Evolutionary conservation across 1,140 invertebrate genomes (phyloP).

Genomic region (Bombus superbus): DNA sequence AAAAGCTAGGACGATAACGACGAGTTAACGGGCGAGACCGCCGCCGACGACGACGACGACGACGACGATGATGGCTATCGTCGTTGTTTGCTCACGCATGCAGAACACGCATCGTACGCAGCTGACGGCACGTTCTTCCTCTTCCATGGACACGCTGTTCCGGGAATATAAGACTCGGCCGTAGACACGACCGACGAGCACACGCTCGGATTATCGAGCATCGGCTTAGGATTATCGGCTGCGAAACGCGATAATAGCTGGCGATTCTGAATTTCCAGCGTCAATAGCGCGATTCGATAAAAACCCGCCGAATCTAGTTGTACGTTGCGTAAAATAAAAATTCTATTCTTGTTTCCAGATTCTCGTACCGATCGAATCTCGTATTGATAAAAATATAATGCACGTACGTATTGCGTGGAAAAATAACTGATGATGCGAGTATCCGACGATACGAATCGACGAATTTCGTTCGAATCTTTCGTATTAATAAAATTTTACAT

Average conservation of each 20-base stretch:
- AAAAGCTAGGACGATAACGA: conserved; percentile 55
- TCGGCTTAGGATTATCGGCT: conserved; percentile 23
- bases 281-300: too few relatives aligned
- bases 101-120: conserved; percentile 47
- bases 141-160: conserved; percentile 37
- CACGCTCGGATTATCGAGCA: conserved; percentile 36
- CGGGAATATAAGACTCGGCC: conserved; percentile 52
- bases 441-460: not conserved
- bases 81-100: conserved; percentile 47
- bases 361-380: not conserved
- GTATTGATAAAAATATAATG: not conserved
- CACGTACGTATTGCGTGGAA: not conserved
- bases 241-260: not conserved
- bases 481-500: not conserved
- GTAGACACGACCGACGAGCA: not conserved
- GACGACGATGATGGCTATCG: conserved; percentile 7
- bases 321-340: not conserved
- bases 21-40: conserved; percentile 54
- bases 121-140: conserved; percentile 39
- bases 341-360: not conserved
- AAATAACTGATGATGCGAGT: not conserved
- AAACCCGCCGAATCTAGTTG: not conserved
- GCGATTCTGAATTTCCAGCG: not conserved
- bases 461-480: not conserved
- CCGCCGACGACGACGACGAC: conserved; percentile 8